phyloP scores from a whole-genome alignment of 2,888 invertebrate species.

The Altica lythri region DNA sequence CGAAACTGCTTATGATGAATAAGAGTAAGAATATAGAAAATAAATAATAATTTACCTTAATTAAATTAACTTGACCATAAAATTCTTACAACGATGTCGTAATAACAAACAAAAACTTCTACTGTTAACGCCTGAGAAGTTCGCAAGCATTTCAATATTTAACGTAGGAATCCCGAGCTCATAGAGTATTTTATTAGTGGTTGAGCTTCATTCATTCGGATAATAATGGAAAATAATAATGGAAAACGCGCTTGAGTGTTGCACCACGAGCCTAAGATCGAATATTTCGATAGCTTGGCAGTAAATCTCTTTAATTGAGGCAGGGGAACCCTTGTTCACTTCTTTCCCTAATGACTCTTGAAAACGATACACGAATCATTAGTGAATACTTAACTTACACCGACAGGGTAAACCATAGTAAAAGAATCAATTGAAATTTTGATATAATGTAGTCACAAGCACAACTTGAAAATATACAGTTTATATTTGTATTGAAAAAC shows the following conservation, averaged over 20 bases:
- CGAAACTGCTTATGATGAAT: no score
- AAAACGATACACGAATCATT: conserved; percentile 52
- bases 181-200: conserved; percentile 25
- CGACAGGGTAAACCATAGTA: no score
- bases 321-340: conserved; percentile 45
- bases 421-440: no score
- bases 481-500: no score
- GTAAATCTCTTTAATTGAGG: conserved; percentile 52
- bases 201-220: conserved; percentile 23
- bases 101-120: background rate
- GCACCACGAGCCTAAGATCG: conserved; percentile 40
- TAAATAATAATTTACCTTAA: no score
- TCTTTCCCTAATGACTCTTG: conserved; percentile 54
- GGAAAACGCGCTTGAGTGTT: conserved; percentile 39
- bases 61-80: no score
- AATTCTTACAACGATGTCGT: conserved; percentile 1
- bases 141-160: conserved; percentile 24
- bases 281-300: conserved; percentile 33
- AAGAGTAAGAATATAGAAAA: background rate
- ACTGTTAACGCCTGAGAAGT: conserved; percentile 11
- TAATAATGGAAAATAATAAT: conserved; percentile 36
- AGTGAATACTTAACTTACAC: conserved; percentile 25
- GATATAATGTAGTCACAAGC: no score
- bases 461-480: no score
- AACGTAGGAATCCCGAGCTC: conserved; percentile 6